These are phyloP conservation scores for Petrocephalus microphthalmus DNA, from an alignment of 2,113 vertebrate genomes.

Conservation along the genomic window DNA sequence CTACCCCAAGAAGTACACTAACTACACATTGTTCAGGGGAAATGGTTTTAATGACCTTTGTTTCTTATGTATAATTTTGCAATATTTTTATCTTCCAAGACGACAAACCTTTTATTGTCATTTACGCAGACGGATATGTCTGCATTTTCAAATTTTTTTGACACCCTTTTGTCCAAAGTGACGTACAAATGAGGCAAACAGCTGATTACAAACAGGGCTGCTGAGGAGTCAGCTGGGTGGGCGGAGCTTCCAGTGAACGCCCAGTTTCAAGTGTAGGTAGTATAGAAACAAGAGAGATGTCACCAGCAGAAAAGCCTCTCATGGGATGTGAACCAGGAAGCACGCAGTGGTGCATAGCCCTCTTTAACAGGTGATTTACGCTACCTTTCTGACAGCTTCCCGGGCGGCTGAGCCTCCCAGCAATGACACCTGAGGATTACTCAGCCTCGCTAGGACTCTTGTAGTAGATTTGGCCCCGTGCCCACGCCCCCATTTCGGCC, in stretches of 20 bases:
- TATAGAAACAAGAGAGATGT: neutral
- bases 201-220: neutral
- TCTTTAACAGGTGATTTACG: neutral
- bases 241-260: neutral
- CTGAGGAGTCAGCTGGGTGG: neutral
- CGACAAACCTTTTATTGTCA: neutral
- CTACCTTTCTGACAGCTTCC: neutral
- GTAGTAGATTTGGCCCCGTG: neutral
- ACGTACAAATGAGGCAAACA: neutral
- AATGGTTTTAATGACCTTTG: neutral
- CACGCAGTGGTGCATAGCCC: neutral
- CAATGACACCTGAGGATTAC: constrained; percentile 42
- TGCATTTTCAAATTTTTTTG: too few species aligned
- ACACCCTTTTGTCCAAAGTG: neutral
- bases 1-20: neutral
- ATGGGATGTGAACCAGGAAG: neutral
- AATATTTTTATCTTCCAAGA: neutral
- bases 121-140: neutral
- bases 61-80: neutral
- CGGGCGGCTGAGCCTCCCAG: constrained; percentile 24
- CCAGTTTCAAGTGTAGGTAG: neutral
- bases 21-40: neutral
- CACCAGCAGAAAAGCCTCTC: neutral
- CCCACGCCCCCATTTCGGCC: neutral
- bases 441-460: neutral